Conservation (phyloP, 92 coral and sea anemone species). For the Bergia sp. region DNA sequence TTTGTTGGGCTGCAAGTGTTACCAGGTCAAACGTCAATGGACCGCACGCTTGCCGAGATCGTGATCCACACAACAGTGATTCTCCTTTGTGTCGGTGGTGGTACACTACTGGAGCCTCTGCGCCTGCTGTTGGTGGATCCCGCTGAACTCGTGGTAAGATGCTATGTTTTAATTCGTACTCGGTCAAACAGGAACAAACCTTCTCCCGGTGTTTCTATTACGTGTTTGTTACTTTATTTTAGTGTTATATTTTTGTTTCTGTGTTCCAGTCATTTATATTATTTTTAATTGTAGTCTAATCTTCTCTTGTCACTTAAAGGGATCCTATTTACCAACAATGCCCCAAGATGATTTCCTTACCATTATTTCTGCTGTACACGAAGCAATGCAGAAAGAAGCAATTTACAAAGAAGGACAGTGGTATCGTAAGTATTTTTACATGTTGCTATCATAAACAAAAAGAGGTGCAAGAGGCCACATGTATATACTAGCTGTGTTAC, state of each 20-base stretch:
- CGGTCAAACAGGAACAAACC: background rate
- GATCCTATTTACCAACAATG: conserved; percentile 56
- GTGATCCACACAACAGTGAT: conserved; percentile 67
- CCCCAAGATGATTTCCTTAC: conserved; percentile 47
- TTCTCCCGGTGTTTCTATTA: background rate
- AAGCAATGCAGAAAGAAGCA: conserved; percentile 36
- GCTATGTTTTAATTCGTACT: background rate
- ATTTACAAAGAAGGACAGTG: conserved; percentile 9
- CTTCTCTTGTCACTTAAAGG: conserved; percentile 36
- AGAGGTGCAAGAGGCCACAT: background rate
- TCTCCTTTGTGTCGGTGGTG: conserved; percentile 53
- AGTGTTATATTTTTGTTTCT: background rate
- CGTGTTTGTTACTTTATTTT: too few species aligned
- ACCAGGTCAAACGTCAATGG: conserved; percentile 60
- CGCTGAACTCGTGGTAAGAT: conserved; percentile 60
- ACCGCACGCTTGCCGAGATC: conserved; percentile 63
- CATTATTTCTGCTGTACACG: conserved; percentile 9
- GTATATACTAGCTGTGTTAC: background rate
- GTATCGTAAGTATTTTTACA: conserved; percentile 41
- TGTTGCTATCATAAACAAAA: background rate
- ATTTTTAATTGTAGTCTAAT: background rate
- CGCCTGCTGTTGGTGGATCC: conserved; percentile 68
- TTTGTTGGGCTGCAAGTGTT: conserved; percentile 56
- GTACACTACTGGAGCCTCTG: conserved; percentile 62
- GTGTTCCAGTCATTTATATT: background rate